Base-by-base conservation (phyloP, 2,797 vertebrate species). In the Lerista edwardsae region DNA sequence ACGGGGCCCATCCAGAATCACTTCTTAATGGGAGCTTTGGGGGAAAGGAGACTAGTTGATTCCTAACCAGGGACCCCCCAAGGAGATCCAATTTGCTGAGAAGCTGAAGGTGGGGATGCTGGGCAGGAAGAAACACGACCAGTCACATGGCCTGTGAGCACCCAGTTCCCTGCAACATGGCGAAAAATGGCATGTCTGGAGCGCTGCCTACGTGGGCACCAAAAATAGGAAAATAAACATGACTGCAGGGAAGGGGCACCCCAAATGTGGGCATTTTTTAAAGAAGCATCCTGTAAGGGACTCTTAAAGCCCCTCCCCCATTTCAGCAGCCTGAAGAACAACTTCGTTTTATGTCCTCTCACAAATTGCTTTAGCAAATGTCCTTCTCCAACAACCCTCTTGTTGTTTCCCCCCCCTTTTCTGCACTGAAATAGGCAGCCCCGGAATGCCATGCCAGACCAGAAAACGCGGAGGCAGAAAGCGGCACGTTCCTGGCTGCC, bases 171-270 rank as follows among this genome's bases (percentile, higher is more conserved):
- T 94, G 96, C 90, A 98, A 98, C 97, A 98, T 98, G 98, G 98
- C 98, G 97, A 96, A 97, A 93, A 87, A 80, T 88, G 89, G 92
- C 95, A 95, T 94, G 96, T 96, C 93, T 93, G 92, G 96, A 93
- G 94, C 93, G 79, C 96, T 95, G 98, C 97, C 97, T 98, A 98
- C 98, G 98, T 98, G 97, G 98, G 97, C 98, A 97, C 95, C 88
- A 94, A 96, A 51, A 97, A 95, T 90, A 96, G 95, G 96, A 89
- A 39, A 68, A 85, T 57, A 79, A 80, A 93, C 92, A 91, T 80
- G 91, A 83, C 79, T 73, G 65, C 3, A 77, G 86, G 87, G 91
- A 82, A 67, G 51, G 87, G 87, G n/a, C 41, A 74, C 65, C 84
- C 89, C 73, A 21, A 6, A 57, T 59, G 80, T 73, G 86, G 59